These are phyloP conservation scores for Misgurnus mizolepis DNA, from an alignment of 2,113 vertebrate species.

Conservation along the genomic window DNA sequence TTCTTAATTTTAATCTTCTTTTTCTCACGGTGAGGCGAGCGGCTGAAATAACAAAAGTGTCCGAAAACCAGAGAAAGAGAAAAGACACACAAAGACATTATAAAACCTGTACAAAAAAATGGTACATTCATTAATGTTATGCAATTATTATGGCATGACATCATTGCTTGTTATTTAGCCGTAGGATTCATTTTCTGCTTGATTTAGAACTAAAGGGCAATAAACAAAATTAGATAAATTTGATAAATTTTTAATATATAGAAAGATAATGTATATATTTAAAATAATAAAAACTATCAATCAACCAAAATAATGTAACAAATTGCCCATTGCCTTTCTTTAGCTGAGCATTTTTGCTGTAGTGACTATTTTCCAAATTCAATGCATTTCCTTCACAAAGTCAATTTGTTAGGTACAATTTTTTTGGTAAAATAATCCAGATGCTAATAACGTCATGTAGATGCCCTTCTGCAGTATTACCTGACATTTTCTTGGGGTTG, in stretches of 20 bases:
- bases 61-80: slow-evolving; percentile 25
- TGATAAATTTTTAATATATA: too few species aligned
- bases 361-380: too few species aligned
- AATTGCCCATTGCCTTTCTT: too few species aligned
- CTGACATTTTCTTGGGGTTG: slow-evolving; percentile 46
- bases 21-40: slow-evolving; percentile 88
- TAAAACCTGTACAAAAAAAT: not conserved
- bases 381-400: not conserved
- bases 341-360: too few species aligned
- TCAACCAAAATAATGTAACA: too few species aligned
- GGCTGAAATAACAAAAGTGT: slow-evolving; percentile 64
- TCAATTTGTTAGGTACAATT: not conserved
- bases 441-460: not conserved
- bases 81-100: not conserved
- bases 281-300: too few species aligned
- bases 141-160: not conserved
- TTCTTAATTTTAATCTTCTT: slow-evolving; percentile 89
- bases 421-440: not conserved
- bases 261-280: too few species aligned
- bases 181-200: not conserved
- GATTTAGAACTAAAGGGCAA: not conserved
- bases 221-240: too few species aligned
- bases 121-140: not conserved
- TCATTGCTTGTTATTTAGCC: not conserved
- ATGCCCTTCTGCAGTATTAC: slow-evolving; percentile 21